Evolutionary conservation across 2,797 vertebrate species (phyloP).

Genomic region (Melopsittacus undulatus): DNA sequence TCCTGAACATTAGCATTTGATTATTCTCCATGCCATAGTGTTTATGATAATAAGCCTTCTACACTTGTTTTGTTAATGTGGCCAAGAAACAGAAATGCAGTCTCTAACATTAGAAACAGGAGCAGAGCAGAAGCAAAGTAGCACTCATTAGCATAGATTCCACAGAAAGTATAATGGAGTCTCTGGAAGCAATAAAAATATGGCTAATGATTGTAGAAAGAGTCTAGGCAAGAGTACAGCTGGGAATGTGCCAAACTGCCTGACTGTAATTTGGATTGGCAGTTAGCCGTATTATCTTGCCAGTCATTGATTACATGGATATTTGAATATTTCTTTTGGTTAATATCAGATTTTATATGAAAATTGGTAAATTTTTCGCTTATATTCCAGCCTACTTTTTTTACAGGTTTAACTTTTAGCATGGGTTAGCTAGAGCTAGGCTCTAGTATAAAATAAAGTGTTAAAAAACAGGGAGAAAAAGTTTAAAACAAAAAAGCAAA

Average conservation of each 20-base stretch:
- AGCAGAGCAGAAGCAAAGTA: slow-evolving; percentile 4
- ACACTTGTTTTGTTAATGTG: slow-evolving; percentile 16
- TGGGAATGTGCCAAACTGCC: slow-evolving; percentile 7
- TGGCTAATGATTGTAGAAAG: slow-evolving; percentile 20
- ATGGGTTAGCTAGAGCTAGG: background rate
- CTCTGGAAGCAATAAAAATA: slow-evolving; percentile 52
- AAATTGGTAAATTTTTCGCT: background rate
- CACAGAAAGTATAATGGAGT: background rate
- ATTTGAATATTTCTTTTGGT: slow-evolving; percentile 22
- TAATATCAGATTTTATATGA: slow-evolving; percentile 30
- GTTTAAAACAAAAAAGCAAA: background rate
- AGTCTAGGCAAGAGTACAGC: slow-evolving; percentile 18
- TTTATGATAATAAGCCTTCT: slow-evolving; percentile 7
- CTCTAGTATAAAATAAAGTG: background rate
- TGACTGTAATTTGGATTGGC: slow-evolving; percentile 59
- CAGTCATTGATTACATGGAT: slow-evolving; percentile 28
- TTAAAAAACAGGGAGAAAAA: background rate
- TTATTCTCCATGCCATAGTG: background rate
- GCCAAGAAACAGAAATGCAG: slow-evolving; percentile 32
- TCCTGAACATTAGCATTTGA: background rate
- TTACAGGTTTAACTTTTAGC: slow-evolving; percentile 1
- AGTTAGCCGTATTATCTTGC: slow-evolving; percentile 23
- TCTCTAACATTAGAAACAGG: slow-evolving; percentile 25
- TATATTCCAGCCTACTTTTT: background rate
- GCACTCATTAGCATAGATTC: background rate